Evolutionary conservation across 2,113 vertebrate genomes (phyloP).

Genomic region (Embiotoca jacksoni): DNA sequence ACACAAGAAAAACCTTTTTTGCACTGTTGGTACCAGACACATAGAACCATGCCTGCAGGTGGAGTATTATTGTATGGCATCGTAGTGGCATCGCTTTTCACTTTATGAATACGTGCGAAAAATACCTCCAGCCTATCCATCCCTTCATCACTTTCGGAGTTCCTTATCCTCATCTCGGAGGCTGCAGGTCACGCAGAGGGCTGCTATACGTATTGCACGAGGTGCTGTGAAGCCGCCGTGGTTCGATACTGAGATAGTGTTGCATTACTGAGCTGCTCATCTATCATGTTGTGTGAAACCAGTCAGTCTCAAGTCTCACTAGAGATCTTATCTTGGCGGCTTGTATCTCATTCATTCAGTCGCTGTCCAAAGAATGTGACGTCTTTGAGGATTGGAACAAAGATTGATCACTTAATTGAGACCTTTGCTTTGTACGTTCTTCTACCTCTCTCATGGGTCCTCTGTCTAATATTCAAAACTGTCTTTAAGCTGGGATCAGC

Average conservation of each 20-base stretch:
- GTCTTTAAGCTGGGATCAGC: neutral
- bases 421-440: neutral
- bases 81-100: neutral
- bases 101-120: neutral
- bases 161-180: neutral
- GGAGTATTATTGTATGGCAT: neutral
- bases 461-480: neutral
- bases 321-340: constrained; percentile 14
- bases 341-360: constrained; percentile 9
- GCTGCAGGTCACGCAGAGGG: neutral
- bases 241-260: constrained; percentile 3
- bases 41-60: neutral
- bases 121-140: neutral
- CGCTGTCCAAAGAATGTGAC: constrained; percentile 7
- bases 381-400: neutral
- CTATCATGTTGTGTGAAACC: constrained; percentile 18
- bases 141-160: neutral
- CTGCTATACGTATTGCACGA: neutral
- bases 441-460: too few species aligned
- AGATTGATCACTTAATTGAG: neutral
- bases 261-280: constrained; percentile 23
- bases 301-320: constrained; percentile 1
- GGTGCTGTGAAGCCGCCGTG: neutral
- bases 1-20: neutral
- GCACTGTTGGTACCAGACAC: neutral